These are phyloP conservation scores for Megastigmus dorsalis DNA, from an alignment of 2,888 invertebrate genomes.

Conservation along the genomic window DNA sequence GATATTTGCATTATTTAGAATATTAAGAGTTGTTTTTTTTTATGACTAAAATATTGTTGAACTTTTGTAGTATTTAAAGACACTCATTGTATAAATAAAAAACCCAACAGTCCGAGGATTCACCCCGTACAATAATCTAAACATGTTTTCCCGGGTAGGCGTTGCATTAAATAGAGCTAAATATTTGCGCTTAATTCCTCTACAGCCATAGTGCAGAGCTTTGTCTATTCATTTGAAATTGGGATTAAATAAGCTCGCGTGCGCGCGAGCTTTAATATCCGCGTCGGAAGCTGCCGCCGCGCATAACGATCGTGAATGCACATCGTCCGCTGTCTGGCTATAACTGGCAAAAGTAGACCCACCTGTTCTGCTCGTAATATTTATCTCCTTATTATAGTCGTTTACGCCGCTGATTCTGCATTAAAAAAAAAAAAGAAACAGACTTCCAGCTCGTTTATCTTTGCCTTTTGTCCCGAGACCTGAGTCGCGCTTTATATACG, in stretches of 20 bases:
- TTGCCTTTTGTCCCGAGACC: no score
- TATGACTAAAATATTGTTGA: no score
- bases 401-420: not conserved
- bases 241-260: not conserved
- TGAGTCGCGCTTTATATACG: no score
- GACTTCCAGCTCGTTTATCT: conserved; percentile 8
- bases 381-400: conserved; percentile 18
- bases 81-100: no score
- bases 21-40: no score
- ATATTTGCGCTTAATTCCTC: not conserved
- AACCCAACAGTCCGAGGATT: no score
- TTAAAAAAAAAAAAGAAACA: conserved; percentile 4
- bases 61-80: no score
- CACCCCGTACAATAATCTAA: no score
- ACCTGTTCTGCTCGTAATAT: conserved; percentile 5
- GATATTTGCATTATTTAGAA: no score
- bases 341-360: not conserved
- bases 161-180: no score
- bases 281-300: not conserved
- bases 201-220: not conserved
- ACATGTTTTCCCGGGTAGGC: no score
- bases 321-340: conserved; percentile 16
- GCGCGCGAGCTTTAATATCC: not conserved
- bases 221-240: not conserved
- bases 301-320: not conserved